A percentile compares a stretch with the other conserved stretches of the same genome.
phyloP scores from a whole-genome alignment of 2,113 vertebrate species.

The Caranx melampygus region DNA sequence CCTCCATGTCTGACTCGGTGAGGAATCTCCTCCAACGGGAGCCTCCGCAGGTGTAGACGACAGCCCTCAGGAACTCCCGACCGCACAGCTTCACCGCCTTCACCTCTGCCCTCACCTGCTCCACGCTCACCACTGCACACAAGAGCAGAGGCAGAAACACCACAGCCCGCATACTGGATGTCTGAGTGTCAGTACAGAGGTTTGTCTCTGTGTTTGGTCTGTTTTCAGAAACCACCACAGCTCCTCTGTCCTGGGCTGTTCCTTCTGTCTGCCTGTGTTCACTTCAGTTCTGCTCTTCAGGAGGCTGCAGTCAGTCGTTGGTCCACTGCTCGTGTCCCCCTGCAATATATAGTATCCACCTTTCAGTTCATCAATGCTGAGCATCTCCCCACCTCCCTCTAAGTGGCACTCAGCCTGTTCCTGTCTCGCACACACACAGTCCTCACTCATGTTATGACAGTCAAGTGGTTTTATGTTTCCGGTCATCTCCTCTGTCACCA shows the following conservation, averaged over 20 bases:
- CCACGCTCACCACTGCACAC: conserved; percentile 57
- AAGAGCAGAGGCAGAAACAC: conserved; percentile 77
- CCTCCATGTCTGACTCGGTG: conserved; percentile 62
- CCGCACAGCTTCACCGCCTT: conserved; percentile 87
- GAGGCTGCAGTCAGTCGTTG: conserved; percentile 4
- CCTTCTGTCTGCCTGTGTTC: not conserved
- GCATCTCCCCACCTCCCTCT: conserved; percentile 47
- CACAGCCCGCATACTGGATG: conserved; percentile 72
- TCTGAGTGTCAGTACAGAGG: not conserved
- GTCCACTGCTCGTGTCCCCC: not conserved
- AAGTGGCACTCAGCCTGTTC: conserved; percentile 48
- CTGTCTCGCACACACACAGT: conserved; percentile 22
- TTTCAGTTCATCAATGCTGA: conserved; percentile 14
- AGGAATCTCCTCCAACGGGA: conserved; percentile 88
- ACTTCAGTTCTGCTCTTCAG: not conserved
- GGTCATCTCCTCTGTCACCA: conserved; percentile 63
- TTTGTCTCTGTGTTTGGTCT: not conserved
- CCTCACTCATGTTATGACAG: conserved; percentile 13
- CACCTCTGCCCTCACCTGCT: conserved; percentile 67
- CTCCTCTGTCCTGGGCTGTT: conserved; percentile 1
- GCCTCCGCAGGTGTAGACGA: conserved; percentile 91
- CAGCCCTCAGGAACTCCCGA: conserved; percentile 87
- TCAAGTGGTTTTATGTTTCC: conserved; percentile 65
- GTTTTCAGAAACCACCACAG: conserved; percentile 4
- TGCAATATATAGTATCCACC: conserved; percentile 58